Evolutionary conservation across 1,140 invertebrate genomes (phyloP).

Genomic region (Bradysia coprophila): DNA sequence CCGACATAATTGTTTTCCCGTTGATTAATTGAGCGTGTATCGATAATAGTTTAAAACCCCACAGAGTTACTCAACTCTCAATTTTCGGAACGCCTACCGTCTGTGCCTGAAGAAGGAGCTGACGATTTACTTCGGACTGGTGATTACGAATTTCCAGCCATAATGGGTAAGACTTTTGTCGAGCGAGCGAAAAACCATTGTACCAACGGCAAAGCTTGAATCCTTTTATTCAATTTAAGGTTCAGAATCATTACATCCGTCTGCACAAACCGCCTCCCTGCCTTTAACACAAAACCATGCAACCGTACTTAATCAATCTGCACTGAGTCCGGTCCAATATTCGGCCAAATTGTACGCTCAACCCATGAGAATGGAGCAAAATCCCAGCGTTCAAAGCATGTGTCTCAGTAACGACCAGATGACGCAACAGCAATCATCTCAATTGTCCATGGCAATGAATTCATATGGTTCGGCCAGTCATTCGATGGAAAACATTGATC

Average conservation of each 20-base stretch:
- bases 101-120: constrained; percentile 30
- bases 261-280: background rate
- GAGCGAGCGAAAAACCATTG: too few species aligned
- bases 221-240: too few species aligned
- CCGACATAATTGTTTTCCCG: background rate
- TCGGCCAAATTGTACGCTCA: background rate
- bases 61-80: constrained; percentile 10
- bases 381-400: too few species aligned
- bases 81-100: constrained; percentile 26
- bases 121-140: constrained; percentile 21
- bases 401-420: too few species aligned
- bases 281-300: too few species aligned
- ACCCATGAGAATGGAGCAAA: too few species aligned
- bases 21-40: background rate
- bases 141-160: constrained; percentile 15
- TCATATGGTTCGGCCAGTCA: too few species aligned
- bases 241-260: background rate
- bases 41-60: background rate
- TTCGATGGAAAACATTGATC: background rate
- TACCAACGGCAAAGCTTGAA: too few species aligned
- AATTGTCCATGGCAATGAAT: too few species aligned
- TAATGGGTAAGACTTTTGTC: constrained; percentile 8
- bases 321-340: background rate
- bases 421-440: too few species aligned
- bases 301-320: background rate